These are phyloP conservation scores for Macrosteles quadrilineatus DNA, from an alignment of 1,140 invertebrate genomes.

Conservation along the genomic window DNA sequence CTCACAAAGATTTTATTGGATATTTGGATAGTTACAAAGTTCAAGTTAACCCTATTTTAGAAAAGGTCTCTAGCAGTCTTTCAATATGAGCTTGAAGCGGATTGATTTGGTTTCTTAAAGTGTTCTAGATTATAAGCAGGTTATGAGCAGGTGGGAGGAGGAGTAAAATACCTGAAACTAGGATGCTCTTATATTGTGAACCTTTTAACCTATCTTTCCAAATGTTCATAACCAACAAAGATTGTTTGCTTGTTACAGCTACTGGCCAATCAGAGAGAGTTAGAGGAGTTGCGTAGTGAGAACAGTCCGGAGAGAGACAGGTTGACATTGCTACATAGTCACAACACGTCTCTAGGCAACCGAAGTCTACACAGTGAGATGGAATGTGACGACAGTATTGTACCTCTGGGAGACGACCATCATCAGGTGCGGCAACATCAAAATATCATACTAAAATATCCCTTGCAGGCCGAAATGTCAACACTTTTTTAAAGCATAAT, in stretches of 20 bases:
- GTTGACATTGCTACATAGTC: slow-evolving; percentile 47
- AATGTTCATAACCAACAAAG: too few relatives aligned
- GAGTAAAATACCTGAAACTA: too few relatives aligned
- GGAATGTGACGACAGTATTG: slow-evolving; percentile 48
- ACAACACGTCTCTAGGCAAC: slow-evolving; percentile 46
- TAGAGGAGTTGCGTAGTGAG: slow-evolving; percentile 63
- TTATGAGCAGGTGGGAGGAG: too few relatives aligned
- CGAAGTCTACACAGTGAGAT: slow-evolving; percentile 58
- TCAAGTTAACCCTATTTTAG: too few relatives aligned
- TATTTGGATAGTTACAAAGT: too few relatives aligned
- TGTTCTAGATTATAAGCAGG: too few relatives aligned
- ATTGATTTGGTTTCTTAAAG: too few relatives aligned
- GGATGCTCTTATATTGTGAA: too few relatives aligned
- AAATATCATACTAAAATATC: not conserved
- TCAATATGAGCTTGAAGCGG: too few relatives aligned
- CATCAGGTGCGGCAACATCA: slow-evolving; percentile 36
- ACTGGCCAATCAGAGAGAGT: slow-evolving; percentile 55
- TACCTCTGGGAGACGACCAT: slow-evolving; percentile 41
- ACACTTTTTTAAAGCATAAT: not conserved
- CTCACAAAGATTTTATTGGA: too few relatives aligned
- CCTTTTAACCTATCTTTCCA: too few relatives aligned
- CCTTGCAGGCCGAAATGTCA: not conserved
- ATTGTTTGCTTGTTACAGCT: slow-evolving; percentile 47
- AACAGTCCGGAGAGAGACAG: slow-evolving; percentile 52
- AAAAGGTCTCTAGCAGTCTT: too few relatives aligned